Conservation (phyloP, 2,888 invertebrate genomes). For the Zygogramma bicolorata region DNA sequence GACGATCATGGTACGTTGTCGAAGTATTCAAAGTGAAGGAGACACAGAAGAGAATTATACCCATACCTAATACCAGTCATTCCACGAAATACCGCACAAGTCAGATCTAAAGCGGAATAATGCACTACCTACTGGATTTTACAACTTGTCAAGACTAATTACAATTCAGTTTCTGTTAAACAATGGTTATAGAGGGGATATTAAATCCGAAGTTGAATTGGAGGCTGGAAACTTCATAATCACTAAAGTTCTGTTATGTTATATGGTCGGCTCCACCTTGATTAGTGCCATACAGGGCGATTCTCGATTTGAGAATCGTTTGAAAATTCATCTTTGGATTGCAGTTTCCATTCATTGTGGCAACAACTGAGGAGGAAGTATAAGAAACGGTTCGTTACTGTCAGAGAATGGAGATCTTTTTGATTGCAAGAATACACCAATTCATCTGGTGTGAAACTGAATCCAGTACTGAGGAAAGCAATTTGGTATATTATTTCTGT, state of each 20-base stretch:
- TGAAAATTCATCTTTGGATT: no score
- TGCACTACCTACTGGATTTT: slow-evolving; percentile 13
- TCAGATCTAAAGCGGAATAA: not conserved
- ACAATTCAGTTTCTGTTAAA: slow-evolving; percentile 35
- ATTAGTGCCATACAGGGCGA: slow-evolving; percentile 28
- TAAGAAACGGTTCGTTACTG: no score
- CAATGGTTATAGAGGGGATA: slow-evolving; percentile 26
- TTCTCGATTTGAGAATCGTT: no score
- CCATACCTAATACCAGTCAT: not conserved
- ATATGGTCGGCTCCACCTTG: slow-evolving; percentile 35
- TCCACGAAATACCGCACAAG: slow-evolving; percentile 4
- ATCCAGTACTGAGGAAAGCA: no score
- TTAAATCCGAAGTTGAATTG: slow-evolving; percentile 37
- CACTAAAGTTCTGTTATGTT: slow-evolving; percentile 41
- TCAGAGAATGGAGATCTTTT: no score
- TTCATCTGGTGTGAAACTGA: no score
- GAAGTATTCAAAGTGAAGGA: not conserved
- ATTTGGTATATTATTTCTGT: no score
- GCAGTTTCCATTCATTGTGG: no score
- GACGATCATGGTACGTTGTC: not conserved
- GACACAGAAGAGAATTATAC: not conserved
- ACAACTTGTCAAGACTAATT: slow-evolving; percentile 37
- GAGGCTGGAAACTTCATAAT: slow-evolving; percentile 42
- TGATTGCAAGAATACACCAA: no score
- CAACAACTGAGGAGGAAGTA: no score